These are phyloP conservation scores for Lethenteron camtschaticum DNA, from an alignment of 2,113 vertebrate genomes.

Conservation along the genomic window DNA sequence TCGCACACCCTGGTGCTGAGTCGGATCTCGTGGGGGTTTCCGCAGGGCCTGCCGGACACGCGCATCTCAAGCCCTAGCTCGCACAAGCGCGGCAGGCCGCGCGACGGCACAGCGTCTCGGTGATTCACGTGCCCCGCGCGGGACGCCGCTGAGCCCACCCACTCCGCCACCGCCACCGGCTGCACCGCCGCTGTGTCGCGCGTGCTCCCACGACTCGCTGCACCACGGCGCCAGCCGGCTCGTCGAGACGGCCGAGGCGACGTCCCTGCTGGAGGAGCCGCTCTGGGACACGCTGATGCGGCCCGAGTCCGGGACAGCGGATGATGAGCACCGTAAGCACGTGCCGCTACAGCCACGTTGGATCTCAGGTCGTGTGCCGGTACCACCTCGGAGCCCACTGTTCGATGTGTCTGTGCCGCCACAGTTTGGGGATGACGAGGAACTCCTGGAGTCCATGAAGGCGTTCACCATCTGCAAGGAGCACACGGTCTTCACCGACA, in stretches of 20 bases:
- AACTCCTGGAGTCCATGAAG: conserved; percentile 55
- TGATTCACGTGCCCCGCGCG: conserved; percentile 32
- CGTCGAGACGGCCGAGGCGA: conserved; percentile 41
- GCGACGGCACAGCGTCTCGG: conserved; percentile 17
- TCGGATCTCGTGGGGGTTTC: conserved; percentile 1
- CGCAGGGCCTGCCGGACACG: conserved; percentile 45
- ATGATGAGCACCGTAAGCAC: conserved; percentile 33
- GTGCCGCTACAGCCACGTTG: neutral
- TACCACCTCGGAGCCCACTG: conserved; percentile 1
- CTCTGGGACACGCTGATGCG: conserved; percentile 43
- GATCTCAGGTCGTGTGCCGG: neutral
- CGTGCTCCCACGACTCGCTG: conserved; percentile 38
- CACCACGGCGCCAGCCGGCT: conserved; percentile 66
- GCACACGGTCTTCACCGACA: conserved; percentile 64
- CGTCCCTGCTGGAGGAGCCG: conserved; percentile 31
- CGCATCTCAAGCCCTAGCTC: conserved; percentile 31
- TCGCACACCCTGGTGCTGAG: neutral
- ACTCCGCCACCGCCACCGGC: too few species aligned
- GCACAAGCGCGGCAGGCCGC: conserved; percentile 22
- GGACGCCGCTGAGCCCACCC: neutral
- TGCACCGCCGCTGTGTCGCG: conserved; percentile 20
- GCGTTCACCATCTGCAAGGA: conserved; percentile 59
- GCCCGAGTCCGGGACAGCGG: conserved; percentile 27
- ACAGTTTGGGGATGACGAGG: conserved; percentile 60
- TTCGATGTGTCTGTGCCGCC: conserved; percentile 11